Evolutionary conservation across 53 echinoderm and acorn worm species (phyloP).

Genomic region (Arbacia lixula): DNA sequence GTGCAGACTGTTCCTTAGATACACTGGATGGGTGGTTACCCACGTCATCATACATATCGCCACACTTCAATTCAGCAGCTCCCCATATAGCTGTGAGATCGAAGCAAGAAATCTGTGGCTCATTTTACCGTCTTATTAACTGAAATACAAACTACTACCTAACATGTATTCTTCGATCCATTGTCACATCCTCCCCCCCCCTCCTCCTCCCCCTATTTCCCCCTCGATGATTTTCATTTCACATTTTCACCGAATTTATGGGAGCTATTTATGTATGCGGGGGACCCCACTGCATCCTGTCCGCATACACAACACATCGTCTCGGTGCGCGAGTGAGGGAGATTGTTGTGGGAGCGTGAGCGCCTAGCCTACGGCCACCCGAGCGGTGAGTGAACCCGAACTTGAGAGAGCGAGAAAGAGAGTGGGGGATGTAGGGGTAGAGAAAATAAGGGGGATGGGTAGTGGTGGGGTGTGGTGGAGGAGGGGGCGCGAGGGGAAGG

Average conservation of each 20-base stretch:
- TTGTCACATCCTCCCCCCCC: background rate
- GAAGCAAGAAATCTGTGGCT: too few species aligned
- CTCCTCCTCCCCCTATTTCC: background rate
- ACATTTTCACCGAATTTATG: conserved; percentile 17
- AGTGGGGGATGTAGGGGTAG: background rate
- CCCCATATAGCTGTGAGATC: too few species aligned
- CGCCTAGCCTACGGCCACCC: conserved; percentile 17
- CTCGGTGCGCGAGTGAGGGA: background rate
- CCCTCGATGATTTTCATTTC: conserved; percentile 11
- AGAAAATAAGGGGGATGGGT: background rate
- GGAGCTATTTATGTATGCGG: conserved; percentile 40
- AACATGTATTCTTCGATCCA: too few species aligned
- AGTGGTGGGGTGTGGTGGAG: background rate
- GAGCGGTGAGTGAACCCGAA: conserved; percentile 37
- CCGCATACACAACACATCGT: conserved; percentile 25
- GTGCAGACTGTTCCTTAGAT: too few species aligned
- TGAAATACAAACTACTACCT: too few species aligned
- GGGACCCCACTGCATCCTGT: conserved; percentile 20
- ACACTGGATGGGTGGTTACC: too few species aligned
- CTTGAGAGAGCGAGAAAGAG: conserved; percentile 1
- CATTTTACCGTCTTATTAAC: too few species aligned
- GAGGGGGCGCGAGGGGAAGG: background rate
- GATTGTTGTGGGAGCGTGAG: conserved; percentile 35
- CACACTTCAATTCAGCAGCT: too few species aligned
- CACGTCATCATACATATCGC: too few species aligned